phyloP scores from a whole-genome alignment of 2,797 vertebrate genomes.

The Scarus forsteni region DNA sequence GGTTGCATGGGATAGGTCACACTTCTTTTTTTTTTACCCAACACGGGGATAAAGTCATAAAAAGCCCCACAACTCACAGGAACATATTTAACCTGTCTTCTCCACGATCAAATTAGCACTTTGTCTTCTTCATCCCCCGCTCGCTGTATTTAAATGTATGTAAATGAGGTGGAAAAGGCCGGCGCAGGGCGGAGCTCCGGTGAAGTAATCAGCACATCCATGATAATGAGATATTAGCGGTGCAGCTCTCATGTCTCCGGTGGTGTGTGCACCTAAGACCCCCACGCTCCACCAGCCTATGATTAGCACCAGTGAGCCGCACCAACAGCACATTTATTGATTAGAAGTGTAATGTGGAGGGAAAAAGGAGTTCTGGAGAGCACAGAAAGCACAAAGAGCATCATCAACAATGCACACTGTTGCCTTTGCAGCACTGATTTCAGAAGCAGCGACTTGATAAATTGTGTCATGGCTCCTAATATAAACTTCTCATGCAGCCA shows the following conservation, averaged over 20 bases:
- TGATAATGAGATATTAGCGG: constrained; percentile 73
- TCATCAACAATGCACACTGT: constrained; percentile 12
- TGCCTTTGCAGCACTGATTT: neutral
- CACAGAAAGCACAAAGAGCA: neutral
- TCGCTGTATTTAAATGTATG: constrained; percentile 78
- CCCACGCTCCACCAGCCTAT: constrained; percentile 33
- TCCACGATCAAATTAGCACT: constrained; percentile 63
- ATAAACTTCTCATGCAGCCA: constrained; percentile 47
- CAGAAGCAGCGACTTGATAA: constrained; percentile 8
- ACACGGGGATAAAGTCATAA: constrained; percentile 45
- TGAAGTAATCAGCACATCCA: constrained; percentile 73
- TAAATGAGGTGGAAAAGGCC: constrained; percentile 70
- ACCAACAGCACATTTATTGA: constrained; percentile 61
- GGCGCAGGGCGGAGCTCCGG: constrained; percentile 54
- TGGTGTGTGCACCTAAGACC: constrained; percentile 39
- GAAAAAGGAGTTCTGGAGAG: constrained; percentile 41
- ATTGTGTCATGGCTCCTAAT: constrained; percentile 14
- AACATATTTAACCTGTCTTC: constrained; percentile 66
- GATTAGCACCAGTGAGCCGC: constrained; percentile 51
- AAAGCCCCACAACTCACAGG: constrained; percentile 24
- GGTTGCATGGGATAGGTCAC: constrained; percentile 40
- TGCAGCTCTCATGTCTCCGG: constrained; percentile 43
- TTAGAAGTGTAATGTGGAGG: constrained; percentile 50
- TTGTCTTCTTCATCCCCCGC: constrained; percentile 32
- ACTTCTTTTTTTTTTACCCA: constrained; percentile 52